Evolutionary conservation across 1,140 invertebrate genomes (phyloP).

Genomic region (Ips nitidus): DNA sequence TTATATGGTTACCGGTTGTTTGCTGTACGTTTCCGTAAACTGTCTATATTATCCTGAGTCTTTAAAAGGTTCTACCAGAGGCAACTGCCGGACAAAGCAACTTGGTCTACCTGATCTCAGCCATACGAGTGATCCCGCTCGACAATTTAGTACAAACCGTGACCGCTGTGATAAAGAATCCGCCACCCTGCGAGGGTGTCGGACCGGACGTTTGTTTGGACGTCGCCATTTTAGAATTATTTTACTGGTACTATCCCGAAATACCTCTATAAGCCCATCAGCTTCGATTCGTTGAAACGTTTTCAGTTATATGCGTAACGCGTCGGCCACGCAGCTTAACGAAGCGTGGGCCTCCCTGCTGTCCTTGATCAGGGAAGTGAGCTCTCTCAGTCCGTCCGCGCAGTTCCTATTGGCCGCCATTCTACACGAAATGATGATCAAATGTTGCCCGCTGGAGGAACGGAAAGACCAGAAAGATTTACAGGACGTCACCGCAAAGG

Average conservation of each 20-base stretch:
- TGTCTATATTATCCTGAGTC: background rate
- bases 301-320: slow-evolving; percentile 70
- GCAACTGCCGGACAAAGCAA: slow-evolving; percentile 73
- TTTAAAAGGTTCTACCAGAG: slow-evolving; percentile 62
- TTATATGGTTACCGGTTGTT: too few relatives aligned
- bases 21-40: background rate
- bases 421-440: slow-evolving; percentile 84
- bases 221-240: slow-evolving; percentile 63
- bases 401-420: slow-evolving; percentile 81
- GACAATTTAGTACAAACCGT: slow-evolving; percentile 86
- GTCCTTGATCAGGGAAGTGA: slow-evolving; percentile 76
- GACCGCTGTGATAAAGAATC: slow-evolving; percentile 78
- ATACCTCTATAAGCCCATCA: too few relatives aligned
- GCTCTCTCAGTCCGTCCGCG: slow-evolving; percentile 70
- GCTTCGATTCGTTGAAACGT: too few relatives aligned
- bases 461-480: slow-evolving; percentile 74
- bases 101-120: slow-evolving; percentile 77
- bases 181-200: slow-evolving; percentile 67
- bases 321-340: slow-evolving; percentile 66
- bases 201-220: slow-evolving; percentile 64
- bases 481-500: slow-evolving; percentile 74
- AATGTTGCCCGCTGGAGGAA: slow-evolving; percentile 74
- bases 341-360: slow-evolving; percentile 81
- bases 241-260: slow-evolving; percentile 54
- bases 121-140: slow-evolving; percentile 82